Conservation (phyloP, 1,140 invertebrate species). For the Drosophila kurseongensis region DNA sequence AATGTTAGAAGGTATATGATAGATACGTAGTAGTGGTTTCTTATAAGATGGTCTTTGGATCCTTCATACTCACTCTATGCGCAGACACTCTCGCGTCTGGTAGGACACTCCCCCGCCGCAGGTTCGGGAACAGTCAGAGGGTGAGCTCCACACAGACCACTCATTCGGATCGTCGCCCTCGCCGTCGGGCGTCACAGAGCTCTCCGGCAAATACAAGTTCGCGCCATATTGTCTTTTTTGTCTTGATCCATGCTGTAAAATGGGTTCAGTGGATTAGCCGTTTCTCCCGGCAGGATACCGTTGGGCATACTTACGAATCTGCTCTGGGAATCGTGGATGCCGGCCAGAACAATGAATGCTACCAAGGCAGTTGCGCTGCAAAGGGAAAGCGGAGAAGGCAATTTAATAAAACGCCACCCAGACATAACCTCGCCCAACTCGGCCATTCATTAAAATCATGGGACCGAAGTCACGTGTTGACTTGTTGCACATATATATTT, state of each 20-base stretch:
- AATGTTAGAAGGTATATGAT: no score
- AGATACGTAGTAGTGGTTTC: no score
- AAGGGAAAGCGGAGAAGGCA: slow-evolving; percentile 22
- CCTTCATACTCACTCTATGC: slow-evolving; percentile 86
- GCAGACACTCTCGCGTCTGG: slow-evolving; percentile 89
- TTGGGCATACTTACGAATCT: slow-evolving; percentile 78
- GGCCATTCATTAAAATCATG: slow-evolving; percentile 56
- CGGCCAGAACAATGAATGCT: slow-evolving; percentile 75
- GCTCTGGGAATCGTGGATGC: slow-evolving; percentile 68
- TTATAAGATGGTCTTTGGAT: no score
- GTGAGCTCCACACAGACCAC: slow-evolving; percentile 92
- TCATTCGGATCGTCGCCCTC: slow-evolving; percentile 85
- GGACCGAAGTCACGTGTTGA: slow-evolving; percentile 68
- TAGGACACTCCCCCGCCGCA: slow-evolving; percentile 95
- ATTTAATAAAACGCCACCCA: slow-evolving; percentile 50
- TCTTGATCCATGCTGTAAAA: slow-evolving; percentile 85
- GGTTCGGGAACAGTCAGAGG: slow-evolving; percentile 92
- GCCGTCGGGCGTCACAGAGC: slow-evolving; percentile 88
- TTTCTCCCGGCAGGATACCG: no score
- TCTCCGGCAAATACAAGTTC: slow-evolving; percentile 88
- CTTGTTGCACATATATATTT: slow-evolving; percentile 77
- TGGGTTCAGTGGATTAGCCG: background rate
- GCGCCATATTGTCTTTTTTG: slow-evolving; percentile 90
- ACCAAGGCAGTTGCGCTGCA: slow-evolving; percentile 84
- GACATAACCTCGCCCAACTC: slow-evolving; percentile 10